phyloP scores from a whole-genome alignment of 2,797 vertebrate species.

The Oreortyx pictus region DNA sequence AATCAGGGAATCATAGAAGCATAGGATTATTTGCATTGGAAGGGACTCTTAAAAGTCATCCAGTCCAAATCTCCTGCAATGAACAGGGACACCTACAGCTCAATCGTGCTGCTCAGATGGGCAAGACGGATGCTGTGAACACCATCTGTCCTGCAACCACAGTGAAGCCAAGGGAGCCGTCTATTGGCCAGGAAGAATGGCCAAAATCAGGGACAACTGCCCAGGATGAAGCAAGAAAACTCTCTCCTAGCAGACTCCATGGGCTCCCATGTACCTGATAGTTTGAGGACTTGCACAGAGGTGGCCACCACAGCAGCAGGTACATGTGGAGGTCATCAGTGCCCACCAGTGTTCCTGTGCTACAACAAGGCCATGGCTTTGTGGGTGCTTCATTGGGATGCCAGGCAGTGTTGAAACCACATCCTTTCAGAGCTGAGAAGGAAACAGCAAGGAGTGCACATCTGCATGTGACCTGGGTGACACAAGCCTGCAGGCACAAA shows the following conservation, averaged over 20 bases:
- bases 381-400: neutral
- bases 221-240: neutral
- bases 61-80: no score
- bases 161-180: fast-evolving
- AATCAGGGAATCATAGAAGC: no score
- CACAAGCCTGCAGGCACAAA: constrained; percentile 36
- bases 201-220: neutral
- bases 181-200: neutral
- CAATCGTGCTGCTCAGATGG: no score
- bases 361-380: fast-evolving
- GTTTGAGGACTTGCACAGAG: fast-evolving
- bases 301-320: fast-evolving
- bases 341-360: fast-evolving
- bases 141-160: neutral
- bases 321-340: fast-evolving
- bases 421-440: neutral
- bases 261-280: fast-evolving
- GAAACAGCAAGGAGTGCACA: neutral
- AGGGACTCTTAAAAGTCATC: no score
- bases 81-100: no score
- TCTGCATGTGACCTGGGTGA: constrained; percentile 11
- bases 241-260: neutral
- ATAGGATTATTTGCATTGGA: no score
- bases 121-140: neutral
- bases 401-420: fast-evolving